These are phyloP conservation scores for Penelope pileata DNA, from an alignment of 2,113 vertebrate genomes.

Conservation along the genomic window DNA sequence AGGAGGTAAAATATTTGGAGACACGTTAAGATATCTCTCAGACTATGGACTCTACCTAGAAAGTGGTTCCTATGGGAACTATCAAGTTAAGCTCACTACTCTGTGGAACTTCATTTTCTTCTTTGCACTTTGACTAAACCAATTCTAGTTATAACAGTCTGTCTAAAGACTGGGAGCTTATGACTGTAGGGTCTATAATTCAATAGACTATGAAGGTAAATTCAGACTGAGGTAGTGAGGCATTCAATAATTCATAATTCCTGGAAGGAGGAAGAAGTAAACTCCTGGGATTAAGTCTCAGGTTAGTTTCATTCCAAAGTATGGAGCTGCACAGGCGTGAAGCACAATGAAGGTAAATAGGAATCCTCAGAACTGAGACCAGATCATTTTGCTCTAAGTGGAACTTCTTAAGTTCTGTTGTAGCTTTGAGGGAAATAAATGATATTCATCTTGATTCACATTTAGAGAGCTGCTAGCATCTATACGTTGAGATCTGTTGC, in stretches of 20 bases:
- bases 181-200: not conserved
- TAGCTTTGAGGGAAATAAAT: not conserved
- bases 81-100: not conserved
- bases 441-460: not conserved
- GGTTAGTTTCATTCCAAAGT: not conserved
- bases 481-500: not conserved
- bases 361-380: not conserved
- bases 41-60: not conserved
- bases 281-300: not conserved
- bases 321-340: not conserved
- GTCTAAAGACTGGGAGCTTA: not conserved
- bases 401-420: not conserved
- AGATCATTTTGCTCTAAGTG: not conserved
- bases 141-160: not conserved
- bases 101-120: not conserved
- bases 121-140: not conserved
- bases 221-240: not conserved
- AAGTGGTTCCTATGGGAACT: not conserved
- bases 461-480: not conserved
- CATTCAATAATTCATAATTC: not conserved
- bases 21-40: not conserved
- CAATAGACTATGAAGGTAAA: not conserved
- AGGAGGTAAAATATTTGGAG: not conserved
- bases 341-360: not conserved
- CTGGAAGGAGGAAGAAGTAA: not conserved